These are phyloP conservation scores for Porites divaricata DNA, from an alignment of 92 coral and sea anemone genomes.

Conservation along the genomic window DNA sequence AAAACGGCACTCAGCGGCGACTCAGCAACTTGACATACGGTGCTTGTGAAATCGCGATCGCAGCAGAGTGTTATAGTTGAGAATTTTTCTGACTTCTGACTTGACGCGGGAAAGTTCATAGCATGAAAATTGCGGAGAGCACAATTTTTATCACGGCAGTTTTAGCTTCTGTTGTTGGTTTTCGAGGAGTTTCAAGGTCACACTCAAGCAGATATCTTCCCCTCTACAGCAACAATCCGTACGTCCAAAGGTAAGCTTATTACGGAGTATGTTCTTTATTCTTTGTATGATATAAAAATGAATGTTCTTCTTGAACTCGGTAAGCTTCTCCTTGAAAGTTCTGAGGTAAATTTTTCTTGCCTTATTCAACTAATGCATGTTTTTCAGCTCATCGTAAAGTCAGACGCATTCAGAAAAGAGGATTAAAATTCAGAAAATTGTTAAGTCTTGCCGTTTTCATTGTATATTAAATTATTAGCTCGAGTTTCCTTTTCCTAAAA, in stretches of 20 bases:
- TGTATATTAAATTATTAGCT: too few species aligned
- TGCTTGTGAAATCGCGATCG: too few species aligned
- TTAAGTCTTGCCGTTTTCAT: too few species aligned
- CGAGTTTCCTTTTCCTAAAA: too few species aligned
- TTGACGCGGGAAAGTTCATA: background rate
- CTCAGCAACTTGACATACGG: background rate
- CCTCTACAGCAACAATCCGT: background rate
- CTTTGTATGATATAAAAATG: background rate
- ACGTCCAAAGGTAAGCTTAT: conserved; percentile 21
- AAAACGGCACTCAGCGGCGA: background rate
- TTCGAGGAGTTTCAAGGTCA: conserved; percentile 25
- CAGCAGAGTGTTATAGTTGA: background rate
- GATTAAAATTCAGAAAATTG: too few species aligned
- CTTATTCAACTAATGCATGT: too few species aligned
- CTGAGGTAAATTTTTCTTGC: background rate
- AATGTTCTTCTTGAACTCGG: background rate
- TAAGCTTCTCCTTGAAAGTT: background rate
- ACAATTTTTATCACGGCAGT: background rate
- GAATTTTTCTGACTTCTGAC: background rate
- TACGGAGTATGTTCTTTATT: background rate
- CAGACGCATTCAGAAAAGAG: too few species aligned
- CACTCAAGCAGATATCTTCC: conserved; percentile 26
- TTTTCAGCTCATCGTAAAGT: too few species aligned
- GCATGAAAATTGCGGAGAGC: background rate
- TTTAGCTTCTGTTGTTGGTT: conserved; percentile 8